Evolutionary conservation across 2,797 vertebrate genomes (phyloP).

Genomic region (Coendou prehensilis): DNA sequence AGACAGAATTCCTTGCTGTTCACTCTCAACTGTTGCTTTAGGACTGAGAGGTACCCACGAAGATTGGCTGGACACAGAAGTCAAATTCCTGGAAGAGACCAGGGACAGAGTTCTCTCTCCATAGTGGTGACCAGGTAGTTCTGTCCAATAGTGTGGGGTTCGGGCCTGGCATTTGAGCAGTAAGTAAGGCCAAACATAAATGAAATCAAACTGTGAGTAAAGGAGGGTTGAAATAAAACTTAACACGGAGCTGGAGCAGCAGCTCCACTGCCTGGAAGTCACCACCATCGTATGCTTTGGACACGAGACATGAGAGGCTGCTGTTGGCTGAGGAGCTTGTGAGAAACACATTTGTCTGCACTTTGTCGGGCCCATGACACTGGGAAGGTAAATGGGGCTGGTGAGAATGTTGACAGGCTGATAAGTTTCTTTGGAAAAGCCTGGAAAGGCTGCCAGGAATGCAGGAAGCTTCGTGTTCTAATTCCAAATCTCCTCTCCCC

Average conservation of each 20-base stretch:
- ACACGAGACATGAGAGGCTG: conserved; percentile 51
- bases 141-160: background rate
- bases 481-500: background rate
- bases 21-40: background rate
- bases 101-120: conserved; percentile 40
- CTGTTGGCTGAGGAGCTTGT: conserved; percentile 36
- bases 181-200: conserved; percentile 70
- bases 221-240: conserved; percentile 75
- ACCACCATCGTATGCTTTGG: background rate
- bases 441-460: conserved; percentile 60
- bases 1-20: background rate
- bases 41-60: background rate
- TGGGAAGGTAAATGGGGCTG: conserved; percentile 61
- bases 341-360: conserved; percentile 54
- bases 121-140: background rate
- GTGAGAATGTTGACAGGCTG: conserved; percentile 72
- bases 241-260: conserved; percentile 41
- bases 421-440: conserved; percentile 71
- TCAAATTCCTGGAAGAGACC: background rate
- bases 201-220: conserved; percentile 79
- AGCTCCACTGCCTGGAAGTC: conserved; percentile 58
- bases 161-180: conserved; percentile 57
- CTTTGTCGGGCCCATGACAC: background rate
- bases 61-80: background rate
- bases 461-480: background rate